Evolutionary conservation across 2,797 vertebrate species (phyloP), one percentile per base, ranked within the genome.

Genomic region (Eupleurogrammus muticus): DNA sequence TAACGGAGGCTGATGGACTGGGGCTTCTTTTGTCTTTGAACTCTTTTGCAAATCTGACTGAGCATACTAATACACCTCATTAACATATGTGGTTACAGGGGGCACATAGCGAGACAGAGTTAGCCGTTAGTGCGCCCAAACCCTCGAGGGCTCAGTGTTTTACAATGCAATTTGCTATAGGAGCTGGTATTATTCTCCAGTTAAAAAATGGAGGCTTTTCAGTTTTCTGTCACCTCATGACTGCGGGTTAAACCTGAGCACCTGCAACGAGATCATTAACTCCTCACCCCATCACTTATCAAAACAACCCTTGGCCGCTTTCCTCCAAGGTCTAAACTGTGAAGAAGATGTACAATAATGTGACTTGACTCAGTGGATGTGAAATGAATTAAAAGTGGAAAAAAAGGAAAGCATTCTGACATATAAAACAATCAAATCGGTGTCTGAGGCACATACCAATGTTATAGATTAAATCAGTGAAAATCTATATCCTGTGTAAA

Each of bases 11-110:
- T 80, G 88, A 91, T 82, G 80, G 82, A 79, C 81, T 62, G 73
- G 59, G 80, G 57, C 81, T 77, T 80, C 83, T 86, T 36, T 80
- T 78, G 83, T 90, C 89, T 92, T 91, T 90, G 87, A 91, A 92
- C 82, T 87, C 71, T 65, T 77, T 9, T 50, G 73, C 36, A 72
- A 67, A 75, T 73, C 78, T 65, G 55, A 72, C 70, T 34, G 73
- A 82, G 89, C 68, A 89, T 90, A 87, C 80, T 85, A 88, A 92
- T 87, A 75, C 5, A 46, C 0, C 38, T 74, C 60, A 90, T 89
- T 90, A 77, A 82, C 87, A 87, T 89, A 80, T 82, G 63, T 77
- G 69, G 83, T 86, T 85, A 83, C 65, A 81, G 76, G 71, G 48
- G 66, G 57, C 14, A 19, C 54, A 80, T 5, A 62, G 69, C 0